Percentiles rank a stretch among this genome's conserved stretches.
phyloP scores from a whole-genome alignment of 2,797 vertebrate genomes.

The Intellagama lesueurii region DNA sequence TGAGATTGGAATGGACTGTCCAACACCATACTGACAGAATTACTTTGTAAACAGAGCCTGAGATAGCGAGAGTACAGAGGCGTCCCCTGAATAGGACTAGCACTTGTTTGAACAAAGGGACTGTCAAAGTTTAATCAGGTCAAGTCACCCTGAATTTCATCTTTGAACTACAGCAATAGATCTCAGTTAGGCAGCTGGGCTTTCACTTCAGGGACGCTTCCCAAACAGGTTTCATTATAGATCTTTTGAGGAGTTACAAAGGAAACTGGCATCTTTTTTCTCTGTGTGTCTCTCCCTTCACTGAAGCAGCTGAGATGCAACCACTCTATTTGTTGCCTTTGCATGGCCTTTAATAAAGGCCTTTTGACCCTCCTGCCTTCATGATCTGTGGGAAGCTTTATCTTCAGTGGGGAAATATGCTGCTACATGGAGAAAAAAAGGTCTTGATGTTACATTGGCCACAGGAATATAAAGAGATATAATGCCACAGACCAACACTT shows the following conservation, averaged over 20 bases:
- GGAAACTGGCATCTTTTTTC: slow-evolving; percentile 50
- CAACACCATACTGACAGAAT: slow-evolving; percentile 44
- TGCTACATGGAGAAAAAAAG: slow-evolving; percentile 57
- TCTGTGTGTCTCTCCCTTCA: slow-evolving; percentile 41
- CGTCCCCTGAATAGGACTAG: not conserved
- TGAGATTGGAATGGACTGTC: slow-evolving; percentile 53
- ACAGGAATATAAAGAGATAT: slow-evolving; percentile 17
- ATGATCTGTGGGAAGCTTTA: slow-evolving; percentile 49
- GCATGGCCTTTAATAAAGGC: slow-evolving; percentile 66
- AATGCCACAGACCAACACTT: not conserved
- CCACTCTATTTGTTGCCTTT: slow-evolving; percentile 62
- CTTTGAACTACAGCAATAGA: slow-evolving; percentile 52
- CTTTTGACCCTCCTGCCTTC: slow-evolving; percentile 63
- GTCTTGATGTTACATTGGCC: slow-evolving; percentile 46
- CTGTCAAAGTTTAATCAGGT: slow-evolving; percentile 65
- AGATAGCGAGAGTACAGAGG: not conserved
- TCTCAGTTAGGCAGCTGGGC: slow-evolving; percentile 57
- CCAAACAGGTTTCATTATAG: slow-evolving; percentile 71
- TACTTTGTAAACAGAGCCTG: slow-evolving; percentile 54
- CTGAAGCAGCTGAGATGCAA: slow-evolving; percentile 50
- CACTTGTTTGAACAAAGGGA: not conserved
- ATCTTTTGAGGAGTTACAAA: slow-evolving; percentile 59
- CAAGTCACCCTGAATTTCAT: slow-evolving; percentile 66
- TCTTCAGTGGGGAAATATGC: slow-evolving; percentile 40
- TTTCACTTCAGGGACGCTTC: slow-evolving; percentile 46